Evolutionary conservation across 2,888 invertebrate genomes (phyloP), one percentile per base, ranked within the genome.

Genomic region (Drosophila fungiperda): DNA sequence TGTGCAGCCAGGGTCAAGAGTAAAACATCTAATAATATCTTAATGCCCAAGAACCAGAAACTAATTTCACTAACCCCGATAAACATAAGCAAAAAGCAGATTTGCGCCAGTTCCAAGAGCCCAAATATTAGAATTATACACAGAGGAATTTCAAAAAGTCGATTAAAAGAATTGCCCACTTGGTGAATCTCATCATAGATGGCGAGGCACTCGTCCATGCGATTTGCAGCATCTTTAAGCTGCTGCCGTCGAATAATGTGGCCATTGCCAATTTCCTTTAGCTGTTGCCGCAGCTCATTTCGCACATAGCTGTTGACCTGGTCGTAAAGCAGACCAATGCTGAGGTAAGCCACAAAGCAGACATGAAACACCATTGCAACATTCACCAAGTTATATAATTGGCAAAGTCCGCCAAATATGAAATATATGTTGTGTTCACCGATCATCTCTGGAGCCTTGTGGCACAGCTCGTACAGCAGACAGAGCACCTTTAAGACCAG

Each of bases 1-100:
- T 90, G 66, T 1, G 79, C 82, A 1, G 82, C 66, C 26, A 89
- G 12, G 0, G 82, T 88, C 5, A 90, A 32, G 6, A 89, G 58
- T 11, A 90, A 32, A 5, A 89, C 53, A 53, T 89, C 82, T 29
- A 68, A 0, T 0, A 77, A 67, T 2, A 72, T 17, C 54, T 81
- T 79, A 0, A 64, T 0, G 17, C 42, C 63, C 15, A 64, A 6
- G 3, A 76, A 0, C 69, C 63, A 76, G 15, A 73, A 15, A 9
- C n/a, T 0, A 1, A 52, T 1, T n/a, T 3, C 11, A 0, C 6
- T 1, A 40, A 38, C 36, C 1, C 40, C 12, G 0, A 29, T 32
- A 4, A 57, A 3, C 11, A 67, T 20, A 0, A 79, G 49, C 23
- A 67, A 38, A 23, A 63, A 85, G 7, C 69, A 23, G 5, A 72